Conservation (phyloP, 2,113 vertebrate species). For the Pangasianodon hypophthalmus region DNA sequence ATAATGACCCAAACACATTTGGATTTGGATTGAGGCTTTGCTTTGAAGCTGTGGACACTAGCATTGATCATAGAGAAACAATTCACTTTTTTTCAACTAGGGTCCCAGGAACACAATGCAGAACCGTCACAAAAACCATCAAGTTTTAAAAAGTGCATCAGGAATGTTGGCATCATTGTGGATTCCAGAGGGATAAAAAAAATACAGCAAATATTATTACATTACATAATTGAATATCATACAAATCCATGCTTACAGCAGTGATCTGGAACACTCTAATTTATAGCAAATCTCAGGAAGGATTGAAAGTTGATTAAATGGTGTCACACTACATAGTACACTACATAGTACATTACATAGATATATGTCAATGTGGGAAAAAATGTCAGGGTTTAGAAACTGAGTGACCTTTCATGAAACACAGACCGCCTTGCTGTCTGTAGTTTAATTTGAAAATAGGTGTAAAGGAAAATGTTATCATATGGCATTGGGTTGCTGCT, state of each 20-base stretch:
- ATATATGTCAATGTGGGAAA: neutral
- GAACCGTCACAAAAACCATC: neutral
- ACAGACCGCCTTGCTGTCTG: neutral
- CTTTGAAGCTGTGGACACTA: neutral
- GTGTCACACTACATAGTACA: neutral
- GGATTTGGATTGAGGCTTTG: neutral
- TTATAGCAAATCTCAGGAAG: neutral
- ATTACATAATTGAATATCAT: neutral
- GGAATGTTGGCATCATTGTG: neutral
- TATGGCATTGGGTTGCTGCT: neutral
- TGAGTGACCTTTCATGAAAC: neutral
- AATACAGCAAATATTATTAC: neutral
- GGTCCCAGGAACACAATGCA: neutral
- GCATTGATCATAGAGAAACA: neutral
- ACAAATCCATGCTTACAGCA: neutral
- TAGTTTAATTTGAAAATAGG: slow-evolving; percentile 2
- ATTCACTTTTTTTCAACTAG: neutral
- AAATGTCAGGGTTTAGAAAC: neutral
- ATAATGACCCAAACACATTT: neutral
- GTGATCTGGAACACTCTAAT: neutral
- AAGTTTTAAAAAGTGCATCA: neutral
- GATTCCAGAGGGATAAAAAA: neutral
- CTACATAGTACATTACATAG: neutral
- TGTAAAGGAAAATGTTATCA: neutral
- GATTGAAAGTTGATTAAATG: neutral